Percentiles rank a stretch among this genome's conserved stretches.
Conservation (phyloP, 2,888 invertebrate species). For the Fragum sueziense region DNA sequence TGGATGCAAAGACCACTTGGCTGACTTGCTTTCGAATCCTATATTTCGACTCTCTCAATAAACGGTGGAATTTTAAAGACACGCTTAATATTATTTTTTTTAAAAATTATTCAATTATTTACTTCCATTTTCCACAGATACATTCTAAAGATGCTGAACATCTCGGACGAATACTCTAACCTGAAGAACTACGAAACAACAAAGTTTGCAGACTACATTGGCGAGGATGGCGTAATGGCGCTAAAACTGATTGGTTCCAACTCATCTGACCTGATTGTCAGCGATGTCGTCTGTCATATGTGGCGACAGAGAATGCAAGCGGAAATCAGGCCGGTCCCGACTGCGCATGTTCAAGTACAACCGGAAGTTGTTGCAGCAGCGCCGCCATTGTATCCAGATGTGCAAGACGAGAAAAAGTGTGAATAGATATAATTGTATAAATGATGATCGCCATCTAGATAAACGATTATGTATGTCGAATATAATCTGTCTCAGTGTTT, state of each 20-base stretch:
- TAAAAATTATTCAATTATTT: too few species aligned
- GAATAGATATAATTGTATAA: too few species aligned
- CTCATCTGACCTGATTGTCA: conserved; percentile 50
- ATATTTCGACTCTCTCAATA: too few species aligned
- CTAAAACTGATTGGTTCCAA: conserved; percentile 47
- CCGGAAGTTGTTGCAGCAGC: neutral
- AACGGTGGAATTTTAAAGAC: too few species aligned
- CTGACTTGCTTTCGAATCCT: too few species aligned
- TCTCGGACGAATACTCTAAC: conserved; percentile 12
- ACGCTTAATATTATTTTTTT: too few species aligned
- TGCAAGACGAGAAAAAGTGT: neutral
- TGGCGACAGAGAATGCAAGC: neutral
- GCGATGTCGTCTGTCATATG: conserved; percentile 41
- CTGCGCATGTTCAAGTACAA: neutral
- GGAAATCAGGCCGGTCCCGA: neutral
- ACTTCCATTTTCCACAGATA: conserved; percentile 27
- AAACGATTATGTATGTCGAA: too few species aligned
- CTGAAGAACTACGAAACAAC: neutral
- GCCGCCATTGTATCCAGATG: neutral
- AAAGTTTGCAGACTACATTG: conserved; percentile 32
- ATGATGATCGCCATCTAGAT: too few species aligned
- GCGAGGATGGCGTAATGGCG: conserved; percentile 55
- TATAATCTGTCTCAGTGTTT: too few species aligned
- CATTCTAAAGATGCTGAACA: conserved; percentile 21
- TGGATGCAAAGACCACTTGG: too few species aligned